phyloP scores from a whole-genome alignment of 2,113 vertebrate species.

The Caretta caretta region DNA sequence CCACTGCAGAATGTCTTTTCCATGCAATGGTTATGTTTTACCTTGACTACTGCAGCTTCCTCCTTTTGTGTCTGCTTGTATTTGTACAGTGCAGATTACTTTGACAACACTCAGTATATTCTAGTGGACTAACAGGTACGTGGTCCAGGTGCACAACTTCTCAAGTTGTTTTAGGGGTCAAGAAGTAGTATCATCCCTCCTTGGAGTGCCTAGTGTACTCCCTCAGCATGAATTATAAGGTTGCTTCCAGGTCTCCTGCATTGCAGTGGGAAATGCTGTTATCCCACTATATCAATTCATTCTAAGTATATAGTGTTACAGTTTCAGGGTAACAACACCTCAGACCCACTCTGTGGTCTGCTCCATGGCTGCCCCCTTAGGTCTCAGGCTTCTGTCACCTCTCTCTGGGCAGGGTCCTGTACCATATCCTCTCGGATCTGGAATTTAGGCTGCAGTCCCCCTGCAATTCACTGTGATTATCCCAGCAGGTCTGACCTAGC shows the following conservation, averaged over 20 bases:
- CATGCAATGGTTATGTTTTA: background rate
- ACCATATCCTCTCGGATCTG: too few relatives aligned
- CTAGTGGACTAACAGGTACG: background rate
- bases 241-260: constrained; percentile 7
- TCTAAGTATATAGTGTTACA: background rate
- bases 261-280: background rate
- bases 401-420: too few relatives aligned
- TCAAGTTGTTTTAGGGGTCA: background rate
- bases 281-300: background rate
- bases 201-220: background rate
- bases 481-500: too few relatives aligned
- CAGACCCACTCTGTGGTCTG: too few relatives aligned
- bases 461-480: too few relatives aligned
- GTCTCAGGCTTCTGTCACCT: too few relatives aligned
- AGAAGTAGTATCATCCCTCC: background rate
- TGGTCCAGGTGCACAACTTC: background rate
- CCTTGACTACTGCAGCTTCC: background rate
- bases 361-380: too few relatives aligned
- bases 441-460: too few relatives aligned
- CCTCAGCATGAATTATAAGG: background rate
- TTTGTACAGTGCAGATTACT: background rate
- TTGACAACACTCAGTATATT: too few relatives aligned
- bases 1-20: constrained; percentile 37
- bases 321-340: too few relatives aligned
- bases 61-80: background rate